Evolutionary conservation across 2,113 vertebrate species (phyloP), one percentile per base, ranked within the genome.

Genomic region (Sander lucioperca): DNA sequence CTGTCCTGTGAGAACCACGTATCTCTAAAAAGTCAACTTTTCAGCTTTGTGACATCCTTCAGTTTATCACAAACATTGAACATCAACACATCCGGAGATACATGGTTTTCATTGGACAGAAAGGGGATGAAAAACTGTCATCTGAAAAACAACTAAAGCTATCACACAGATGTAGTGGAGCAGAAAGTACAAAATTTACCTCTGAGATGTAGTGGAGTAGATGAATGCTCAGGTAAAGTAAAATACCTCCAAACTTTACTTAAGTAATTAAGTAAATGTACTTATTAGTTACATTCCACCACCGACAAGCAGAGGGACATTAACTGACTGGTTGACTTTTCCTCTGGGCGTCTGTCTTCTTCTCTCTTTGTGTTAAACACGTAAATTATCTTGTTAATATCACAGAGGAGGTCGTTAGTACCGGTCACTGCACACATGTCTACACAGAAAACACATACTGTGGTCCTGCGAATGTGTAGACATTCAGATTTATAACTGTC

Each of bases 401-500:
- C 63, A 4, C 64, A 0, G 67, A 58, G 71, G 84, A n/a, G 82
- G 77, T 83, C 77, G 10, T 91, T 91, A 91, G 77, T 89, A 9
- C 4, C 79, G 84, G 79, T 86, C 88, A 88, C 73, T 62, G 84
- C 16, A 43, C 39, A 43, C 10, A 1, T 68, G 1, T 21, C 4
- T 4, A 73, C 81, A 48, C 57, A 69, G 7, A 25, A 19, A 36
- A 62, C 16, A 64, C 51, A 53, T 50, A 36, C 15, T 6, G 23
- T 48, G 56, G 69, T 48, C 79, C 82, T 82, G 80, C 77, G 72
- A 83, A 77, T 25, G 7, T 16, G 12, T 15, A 50, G 74, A 78
- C 78, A 30, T 82, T 19, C 5, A 14, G 45, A 77, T 77, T 73
- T 70, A 76, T 12, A 2, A 57, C 75, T 14, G 2, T 16, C 57